Evolutionary conservation across 2,888 invertebrate species (phyloP), one percentile per base, ranked within the genome.

Genomic region (Rapana venosa): DNA sequence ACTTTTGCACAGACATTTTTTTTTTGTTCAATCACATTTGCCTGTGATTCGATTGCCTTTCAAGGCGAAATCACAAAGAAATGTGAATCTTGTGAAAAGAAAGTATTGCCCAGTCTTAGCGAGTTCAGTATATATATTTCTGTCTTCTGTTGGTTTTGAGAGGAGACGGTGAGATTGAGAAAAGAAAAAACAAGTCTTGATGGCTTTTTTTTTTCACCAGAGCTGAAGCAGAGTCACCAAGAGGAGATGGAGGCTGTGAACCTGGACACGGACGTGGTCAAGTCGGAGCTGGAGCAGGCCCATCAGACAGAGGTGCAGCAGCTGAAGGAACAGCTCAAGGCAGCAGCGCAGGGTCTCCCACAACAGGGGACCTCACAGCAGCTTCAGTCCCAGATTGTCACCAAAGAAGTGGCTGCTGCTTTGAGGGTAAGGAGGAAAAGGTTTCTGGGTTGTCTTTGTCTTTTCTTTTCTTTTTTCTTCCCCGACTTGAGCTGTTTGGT

Each of bases 261-360:
- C 74, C 87, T 92, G 74, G 92, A 92, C 66, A 93, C 92, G 6
- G 93, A 92, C 17, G 85, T 91, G 30, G 92, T 92, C 83, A 92
- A 91, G 87, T 90, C 90, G 15, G 94, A 94, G 61, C 90, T 94
- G 89, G 94, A 93, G 35, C 77, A 61, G 13, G 87, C 90, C 26
- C 90, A 90, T 30, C 87, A 90, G 90, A 87, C 85, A 2, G 90
- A 91, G 87, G 22, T 91, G 26, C 90, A 90, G 36, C n/a, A 36
- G 15, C 87, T 92, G 32, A 70, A 81, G 74, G 83, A 88, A 20
- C 88, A 92, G 84, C 88, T 88, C 35, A 8, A 22, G 58, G 32
- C 83, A 86, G 66, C 61, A 32, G 17, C 66, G 83, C 32, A 88
- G 81, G 15, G 47, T 26, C 85, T 84, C 20, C 79, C 74, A 70